Conservation (phyloP, 2,113 vertebrate species). For the Chelonoidis abingdonii region DNA sequence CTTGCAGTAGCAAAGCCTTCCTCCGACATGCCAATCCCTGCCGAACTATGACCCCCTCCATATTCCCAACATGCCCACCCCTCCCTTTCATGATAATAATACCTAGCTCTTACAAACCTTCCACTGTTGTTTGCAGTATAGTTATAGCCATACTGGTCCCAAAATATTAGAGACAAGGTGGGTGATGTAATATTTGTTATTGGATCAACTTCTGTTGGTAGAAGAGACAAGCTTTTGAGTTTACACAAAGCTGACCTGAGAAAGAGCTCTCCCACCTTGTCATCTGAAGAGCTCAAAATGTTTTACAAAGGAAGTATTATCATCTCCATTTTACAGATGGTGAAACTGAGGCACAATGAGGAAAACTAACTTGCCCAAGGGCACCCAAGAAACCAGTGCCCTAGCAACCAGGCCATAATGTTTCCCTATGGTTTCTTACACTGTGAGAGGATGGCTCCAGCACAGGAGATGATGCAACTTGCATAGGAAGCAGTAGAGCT, state of each 20-base stretch:
- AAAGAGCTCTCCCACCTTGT: not conserved
- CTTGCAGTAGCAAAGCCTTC: not conserved
- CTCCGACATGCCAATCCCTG: not conserved
- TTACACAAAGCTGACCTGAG: not conserved
- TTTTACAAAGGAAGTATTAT: not conserved
- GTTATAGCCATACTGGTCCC: not conserved
- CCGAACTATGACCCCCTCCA: not conserved
- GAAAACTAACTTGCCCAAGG: not conserved
- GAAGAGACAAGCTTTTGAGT: not conserved
- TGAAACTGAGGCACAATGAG: not conserved
- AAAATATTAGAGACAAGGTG: not conserved
- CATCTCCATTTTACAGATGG: not conserved
- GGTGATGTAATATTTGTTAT: not conserved
- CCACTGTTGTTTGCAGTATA: not conserved
- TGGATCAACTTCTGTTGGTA: not conserved
- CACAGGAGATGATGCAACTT: not conserved
- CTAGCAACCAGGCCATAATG: not conserved
- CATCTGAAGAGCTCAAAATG: not conserved
- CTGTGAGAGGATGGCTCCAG: not conserved
- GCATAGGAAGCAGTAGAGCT: not conserved
- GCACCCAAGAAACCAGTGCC: not conserved
- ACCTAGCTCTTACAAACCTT: not conserved
- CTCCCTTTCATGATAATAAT: not conserved
- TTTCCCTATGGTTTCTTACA: not conserved
- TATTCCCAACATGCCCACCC: not conserved